Evolutionary conservation across 2,888 invertebrate species (phyloP).

Genomic region (Scaeva pyrastri): DNA sequence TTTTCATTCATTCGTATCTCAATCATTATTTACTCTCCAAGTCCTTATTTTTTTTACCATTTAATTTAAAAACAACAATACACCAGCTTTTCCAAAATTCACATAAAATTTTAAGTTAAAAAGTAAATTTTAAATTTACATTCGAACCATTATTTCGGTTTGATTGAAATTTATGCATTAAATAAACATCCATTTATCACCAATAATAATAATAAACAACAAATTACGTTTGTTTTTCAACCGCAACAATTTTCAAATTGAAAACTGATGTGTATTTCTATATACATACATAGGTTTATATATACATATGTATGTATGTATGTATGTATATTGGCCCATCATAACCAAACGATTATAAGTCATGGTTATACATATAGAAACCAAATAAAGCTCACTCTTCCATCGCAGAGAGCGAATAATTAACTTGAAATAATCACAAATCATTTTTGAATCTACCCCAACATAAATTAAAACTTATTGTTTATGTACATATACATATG

Average conservation of each 20-base stretch:
- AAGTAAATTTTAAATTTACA: not conserved
- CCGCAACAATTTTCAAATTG: conserved; percentile 45
- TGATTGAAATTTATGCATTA: conserved; percentile 45
- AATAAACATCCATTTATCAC: conserved; percentile 58
- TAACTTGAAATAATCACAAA: conserved; percentile 73
- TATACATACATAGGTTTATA: not conserved
- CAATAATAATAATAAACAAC: conserved; percentile 50
- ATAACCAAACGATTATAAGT: not conserved
- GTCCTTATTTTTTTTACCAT: too few relatives aligned
- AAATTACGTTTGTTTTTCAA: conserved; percentile 53
- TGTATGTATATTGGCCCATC: not conserved
- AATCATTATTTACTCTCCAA: too few relatives aligned
- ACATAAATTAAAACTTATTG: not conserved
- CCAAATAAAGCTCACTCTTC: conserved; percentile 29
- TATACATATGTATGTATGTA: too few relatives aligned
- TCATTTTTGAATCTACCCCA: conserved; percentile 55
- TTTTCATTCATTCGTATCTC: too few relatives aligned
- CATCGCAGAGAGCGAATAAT: conserved; percentile 59
- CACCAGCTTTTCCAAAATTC: not conserved
- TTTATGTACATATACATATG: not conserved
- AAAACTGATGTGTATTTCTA: conserved; percentile 1
- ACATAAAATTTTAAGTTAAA: not conserved
- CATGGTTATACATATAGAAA: not conserved
- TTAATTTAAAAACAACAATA: too few relatives aligned
- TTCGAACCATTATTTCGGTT: conserved; percentile 15